Conservation (phyloP, 2,797 vertebrate genomes). For the Crocodylus rhombifer region DNA sequence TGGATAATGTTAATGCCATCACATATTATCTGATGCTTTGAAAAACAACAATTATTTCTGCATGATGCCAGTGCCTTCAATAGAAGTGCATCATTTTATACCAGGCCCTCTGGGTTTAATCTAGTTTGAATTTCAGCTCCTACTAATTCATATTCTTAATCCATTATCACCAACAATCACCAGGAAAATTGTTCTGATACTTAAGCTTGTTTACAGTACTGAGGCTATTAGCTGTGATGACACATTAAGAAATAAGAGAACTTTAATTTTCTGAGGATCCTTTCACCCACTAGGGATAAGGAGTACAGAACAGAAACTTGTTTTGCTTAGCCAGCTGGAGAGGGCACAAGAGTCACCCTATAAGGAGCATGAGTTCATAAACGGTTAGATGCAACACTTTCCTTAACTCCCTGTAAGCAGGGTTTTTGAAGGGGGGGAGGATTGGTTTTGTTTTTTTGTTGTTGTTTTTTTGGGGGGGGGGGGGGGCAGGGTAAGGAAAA, state of each 20-base stretch:
- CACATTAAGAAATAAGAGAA: constrained; percentile 75
- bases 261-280: constrained; percentile 75
- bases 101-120: background rate
- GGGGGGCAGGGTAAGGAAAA: no score
- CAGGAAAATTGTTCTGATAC: constrained; percentile 73
- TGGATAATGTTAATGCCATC: fast-evolving
- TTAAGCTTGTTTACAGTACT: constrained; percentile 76
- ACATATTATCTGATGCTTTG: background rate
- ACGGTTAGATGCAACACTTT: constrained; percentile 33
- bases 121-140: constrained; percentile 28
- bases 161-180: constrained; percentile 66
- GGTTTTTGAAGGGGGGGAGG: background rate
- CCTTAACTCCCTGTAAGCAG: background rate
- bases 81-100: background rate
- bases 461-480: no score
- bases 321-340: constrained; percentile 69
- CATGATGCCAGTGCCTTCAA: background rate
- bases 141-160: constrained; percentile 66
- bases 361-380: background rate
- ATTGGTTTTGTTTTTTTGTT: no score
- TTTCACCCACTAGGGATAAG: constrained; percentile 63
- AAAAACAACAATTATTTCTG: background rate
- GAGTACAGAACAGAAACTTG: constrained; percentile 32
- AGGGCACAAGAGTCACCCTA: constrained; percentile 49
- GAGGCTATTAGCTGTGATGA: constrained; percentile 75